Conservation (phyloP, 2,797 vertebrate species). For the Hipposideros larvatus region DNA sequence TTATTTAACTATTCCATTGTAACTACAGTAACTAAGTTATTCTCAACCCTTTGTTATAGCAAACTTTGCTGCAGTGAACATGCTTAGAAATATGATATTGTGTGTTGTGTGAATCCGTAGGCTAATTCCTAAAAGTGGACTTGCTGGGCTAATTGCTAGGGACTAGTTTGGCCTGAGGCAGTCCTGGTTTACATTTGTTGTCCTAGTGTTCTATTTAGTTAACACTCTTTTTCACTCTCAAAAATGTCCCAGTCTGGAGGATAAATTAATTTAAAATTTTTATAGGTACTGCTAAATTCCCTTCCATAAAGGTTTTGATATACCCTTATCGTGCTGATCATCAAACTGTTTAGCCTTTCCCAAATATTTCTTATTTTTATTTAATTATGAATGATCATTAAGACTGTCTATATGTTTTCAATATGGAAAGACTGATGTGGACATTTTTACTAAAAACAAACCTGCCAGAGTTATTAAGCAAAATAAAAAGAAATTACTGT, state of each 20-base stretch:
- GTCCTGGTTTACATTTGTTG: neutral
- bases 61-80: neutral
- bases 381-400: neutral
- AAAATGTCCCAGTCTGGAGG: neutral
- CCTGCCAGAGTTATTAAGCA: neutral
- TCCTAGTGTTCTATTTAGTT: no score
- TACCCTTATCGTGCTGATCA: neutral
- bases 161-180: neutral
- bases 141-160: neutral
- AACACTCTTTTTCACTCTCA: neutral
- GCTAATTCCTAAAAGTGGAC: neutral
- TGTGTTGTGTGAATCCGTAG: neutral
- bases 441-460: slow-evolving; percentile 30
- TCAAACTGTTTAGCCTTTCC: neutral
- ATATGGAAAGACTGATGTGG: neutral
- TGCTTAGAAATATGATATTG: neutral
- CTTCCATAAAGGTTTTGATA: neutral
- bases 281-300: neutral
- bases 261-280: neutral
- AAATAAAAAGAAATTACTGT: neutral
- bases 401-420: neutral
- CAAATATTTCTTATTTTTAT: slow-evolving; percentile 7
- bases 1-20: neutral
- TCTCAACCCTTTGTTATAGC: neutral
- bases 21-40: neutral